These are phyloP conservation scores for Furnarius figulus DNA, from an alignment of 2,113 vertebrate genomes.

Conservation along the genomic window DNA sequence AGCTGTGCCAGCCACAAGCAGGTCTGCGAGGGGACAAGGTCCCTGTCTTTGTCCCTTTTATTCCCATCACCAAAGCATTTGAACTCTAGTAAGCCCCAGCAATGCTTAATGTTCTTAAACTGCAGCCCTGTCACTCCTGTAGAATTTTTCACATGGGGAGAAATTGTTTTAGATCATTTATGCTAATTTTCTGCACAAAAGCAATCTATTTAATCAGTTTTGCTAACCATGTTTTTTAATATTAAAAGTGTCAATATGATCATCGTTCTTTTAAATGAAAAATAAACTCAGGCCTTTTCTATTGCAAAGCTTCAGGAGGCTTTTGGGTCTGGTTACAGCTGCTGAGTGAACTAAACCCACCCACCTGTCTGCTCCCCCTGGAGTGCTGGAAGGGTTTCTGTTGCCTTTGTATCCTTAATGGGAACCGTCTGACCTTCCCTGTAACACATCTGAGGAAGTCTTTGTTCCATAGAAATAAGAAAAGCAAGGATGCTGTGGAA, in stretches of 20 bases:
- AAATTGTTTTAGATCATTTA: background rate
- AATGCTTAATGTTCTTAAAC: rapidly evolving
- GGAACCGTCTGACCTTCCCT: background rate
- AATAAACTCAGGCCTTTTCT: slow-evolving; percentile 47
- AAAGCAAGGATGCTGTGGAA: background rate
- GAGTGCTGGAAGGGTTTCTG: rapidly evolving
- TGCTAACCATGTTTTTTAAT: background rate
- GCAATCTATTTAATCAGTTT: background rate
- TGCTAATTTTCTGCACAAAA: background rate
- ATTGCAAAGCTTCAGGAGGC: background rate
- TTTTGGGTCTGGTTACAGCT: background rate
- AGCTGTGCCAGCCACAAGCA: background rate
- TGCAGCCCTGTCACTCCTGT: background rate
- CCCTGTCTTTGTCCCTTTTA: background rate
- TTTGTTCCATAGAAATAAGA: background rate
- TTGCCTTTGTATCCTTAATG: rapidly evolving
- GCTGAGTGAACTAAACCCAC: background rate
- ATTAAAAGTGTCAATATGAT: background rate
- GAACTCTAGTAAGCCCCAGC: background rate
- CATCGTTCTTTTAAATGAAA: background rate
- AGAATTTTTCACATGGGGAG: background rate
- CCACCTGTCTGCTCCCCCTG: background rate
- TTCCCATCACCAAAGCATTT: background rate
- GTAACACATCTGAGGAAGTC: rapidly evolving
- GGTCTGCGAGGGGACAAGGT: background rate